Conservation (phyloP, 1,140 invertebrate species). For the Calycopis cecrops region DNA sequence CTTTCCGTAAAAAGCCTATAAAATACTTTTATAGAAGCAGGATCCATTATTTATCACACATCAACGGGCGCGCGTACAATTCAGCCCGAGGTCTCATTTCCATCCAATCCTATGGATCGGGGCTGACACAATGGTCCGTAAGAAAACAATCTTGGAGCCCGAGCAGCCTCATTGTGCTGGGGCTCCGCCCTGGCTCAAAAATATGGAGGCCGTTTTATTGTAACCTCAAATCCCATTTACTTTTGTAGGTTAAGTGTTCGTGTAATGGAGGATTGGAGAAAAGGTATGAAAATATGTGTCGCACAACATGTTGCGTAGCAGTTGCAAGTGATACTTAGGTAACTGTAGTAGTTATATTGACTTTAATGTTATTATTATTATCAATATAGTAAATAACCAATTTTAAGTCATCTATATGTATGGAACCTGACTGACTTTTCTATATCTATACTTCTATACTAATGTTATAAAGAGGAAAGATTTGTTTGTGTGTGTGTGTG, state of each 20-base stretch:
- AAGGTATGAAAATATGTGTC: not conserved
- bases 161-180: slow-evolving; percentile 20
- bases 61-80: too few relatives aligned
- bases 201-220: slow-evolving; percentile 14
- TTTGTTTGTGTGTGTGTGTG: too few relatives aligned
- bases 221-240: slow-evolving; percentile 11
- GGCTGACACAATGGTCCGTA: slow-evolving; percentile 36
- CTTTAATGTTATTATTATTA: too few relatives aligned
- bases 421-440: too few relatives aligned
- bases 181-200: slow-evolving; percentile 27
- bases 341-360: too few relatives aligned
- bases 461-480: too few relatives aligned
- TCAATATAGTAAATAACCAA: too few relatives aligned
- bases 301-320: not conserved
- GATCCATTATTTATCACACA: too few relatives aligned
- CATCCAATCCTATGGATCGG: slow-evolving; percentile 33
- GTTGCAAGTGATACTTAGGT: not conserved
- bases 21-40: too few relatives aligned
- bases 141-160: slow-evolving; percentile 38
- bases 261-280: not conserved
- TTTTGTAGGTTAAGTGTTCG: slow-evolving; percentile 4
- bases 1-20: too few relatives aligned
- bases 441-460: too few relatives aligned
- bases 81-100: slow-evolving; percentile 24
- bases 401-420: too few relatives aligned